Conservation (phyloP, 2,113 vertebrate species). For the Halichoeres trimaculatus region DNA sequence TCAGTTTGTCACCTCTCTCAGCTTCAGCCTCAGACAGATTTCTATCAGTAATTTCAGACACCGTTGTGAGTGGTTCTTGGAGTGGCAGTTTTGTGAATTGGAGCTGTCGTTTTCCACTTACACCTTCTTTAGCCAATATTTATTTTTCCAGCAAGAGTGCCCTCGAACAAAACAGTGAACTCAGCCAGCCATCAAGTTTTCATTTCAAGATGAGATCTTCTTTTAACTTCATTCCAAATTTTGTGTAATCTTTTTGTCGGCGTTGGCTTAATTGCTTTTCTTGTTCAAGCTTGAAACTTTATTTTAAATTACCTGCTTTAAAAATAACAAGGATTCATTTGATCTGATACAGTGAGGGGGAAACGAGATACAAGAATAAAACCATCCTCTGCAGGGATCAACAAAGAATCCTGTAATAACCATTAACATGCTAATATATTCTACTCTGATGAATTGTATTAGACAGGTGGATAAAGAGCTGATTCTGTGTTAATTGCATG, state of each 20-base stretch:
- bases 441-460: constrained; percentile 22
- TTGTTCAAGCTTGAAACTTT: background rate
- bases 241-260: background rate
- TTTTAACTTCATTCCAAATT: constrained; percentile 6
- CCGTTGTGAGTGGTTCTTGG: background rate
- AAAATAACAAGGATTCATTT: constrained; percentile 38
- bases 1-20: background rate
- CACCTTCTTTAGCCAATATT: background rate
- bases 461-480: constrained; percentile 35
- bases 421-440: constrained; percentile 39
- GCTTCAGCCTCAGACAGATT: background rate
- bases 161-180: background rate
- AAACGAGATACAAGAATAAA: constrained; percentile 18
- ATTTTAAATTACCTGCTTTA: background rate
- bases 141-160: background rate
- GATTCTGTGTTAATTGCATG: constrained; percentile 39
- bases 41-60: background rate
- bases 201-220: background rate
- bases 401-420: constrained; percentile 29
- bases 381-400: constrained; percentile 38
- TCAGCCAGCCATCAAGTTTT: background rate
- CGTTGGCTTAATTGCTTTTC: background rate
- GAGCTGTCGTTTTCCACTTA: background rate
- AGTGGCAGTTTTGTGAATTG: background rate
- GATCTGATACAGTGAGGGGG: constrained; percentile 2